Base-by-base conservation (phyloP, 2,888 invertebrate genomes). In the Drosophila putrida region DNA sequence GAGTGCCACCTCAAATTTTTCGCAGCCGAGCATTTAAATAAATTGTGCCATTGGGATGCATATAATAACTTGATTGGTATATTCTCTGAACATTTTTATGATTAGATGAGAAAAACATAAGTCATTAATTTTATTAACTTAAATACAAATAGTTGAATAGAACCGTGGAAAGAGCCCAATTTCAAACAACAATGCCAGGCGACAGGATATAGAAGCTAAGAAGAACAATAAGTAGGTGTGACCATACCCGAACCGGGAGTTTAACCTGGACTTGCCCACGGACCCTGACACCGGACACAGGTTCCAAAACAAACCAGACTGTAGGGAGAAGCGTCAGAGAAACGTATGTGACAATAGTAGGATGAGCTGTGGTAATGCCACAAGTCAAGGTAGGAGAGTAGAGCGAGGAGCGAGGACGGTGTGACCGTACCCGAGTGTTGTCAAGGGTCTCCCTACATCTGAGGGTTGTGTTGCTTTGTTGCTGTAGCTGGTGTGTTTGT, bases 341-440 rank as follows among this genome's bases (percentile, higher is more conserved):
- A 57, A 62, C 69, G 67, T 35, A 75, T 71, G 87, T 81, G 81
- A 78, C 71, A 73, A 77, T 71, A 75, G 74, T 66, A 44, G 88
- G 77, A 71, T 67, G 89, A 71, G 71, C 83, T 47, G 41, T 47
- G 63, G 44, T 68, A 70, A 53, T 54, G 64, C 60, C 66, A 8
- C 43, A 43, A 11, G 43, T 5, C 6, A 25, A 6, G 11, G 41
- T 43, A 11, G 2, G 11, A 25, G 25, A 43, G 20, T n/a, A 49
- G 41, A 28, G 46, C 11, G 44, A 15, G 43, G 28, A 27, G 36
- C 11, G 44, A 15, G 43, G 28, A 27, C 33, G 61, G 49, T 57
- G 67, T 58, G n/a, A 35, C 28, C 47, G 13, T 47, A 60, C 50
- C 13, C 13, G 41, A 41, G 44, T 35, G 54, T 46, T 47, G 71